Evolutionary conservation across 1,140 invertebrate species (phyloP), one percentile per base, ranked within the genome.

Genomic region (Apis florea): DNA sequence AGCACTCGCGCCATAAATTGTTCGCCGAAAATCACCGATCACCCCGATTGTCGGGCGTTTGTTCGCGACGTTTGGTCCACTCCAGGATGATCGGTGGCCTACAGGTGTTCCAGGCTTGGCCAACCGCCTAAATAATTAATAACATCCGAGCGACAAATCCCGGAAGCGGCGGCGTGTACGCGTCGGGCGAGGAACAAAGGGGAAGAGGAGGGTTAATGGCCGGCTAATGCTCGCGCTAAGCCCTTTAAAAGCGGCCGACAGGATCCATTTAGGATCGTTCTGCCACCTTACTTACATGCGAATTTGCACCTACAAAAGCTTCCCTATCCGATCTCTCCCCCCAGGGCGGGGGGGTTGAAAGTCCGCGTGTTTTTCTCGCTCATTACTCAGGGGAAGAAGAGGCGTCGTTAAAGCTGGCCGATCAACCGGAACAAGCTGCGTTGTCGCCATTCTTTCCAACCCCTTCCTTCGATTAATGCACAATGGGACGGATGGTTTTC

Each of bases 301-400:
- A 90, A 90, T 90, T 89, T 90, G 86, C 86, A 84, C 89, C 82
- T 88, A 86, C 81, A 89, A 87, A 84, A 79, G 87, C 49, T 19
- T 21, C 70, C 21, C 70, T 15, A 76, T 21, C 69, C n/a, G 74
- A 56, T 72, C 61, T 3, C 21, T 40, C 9, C 61, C 8, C 15
- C 54, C 1, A n/a, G n/a, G n/a, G 11, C 13, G 19, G 13, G 19
- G 31, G 12, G 13, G n/a, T n/a, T n/a, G n/a, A n/a, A 74, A 21
- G 31, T 31, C 54, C 13, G 26, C 21, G 19, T 69, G 40, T 77
- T 75, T 83, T 72, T 64, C 64, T 51, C 21, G 15, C 31, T 9
- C 54, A 66, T 51, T 8, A 66, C n/a, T 1, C 61, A 58, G 31
- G 26, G 61, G 58, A 80, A 47, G 24, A 77, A 53, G 24, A 51